Evolutionary conservation across 2,888 invertebrate genomes (phyloP), one percentile per base, ranked within the genome.

Genomic region (Aplocera efformata): DNA sequence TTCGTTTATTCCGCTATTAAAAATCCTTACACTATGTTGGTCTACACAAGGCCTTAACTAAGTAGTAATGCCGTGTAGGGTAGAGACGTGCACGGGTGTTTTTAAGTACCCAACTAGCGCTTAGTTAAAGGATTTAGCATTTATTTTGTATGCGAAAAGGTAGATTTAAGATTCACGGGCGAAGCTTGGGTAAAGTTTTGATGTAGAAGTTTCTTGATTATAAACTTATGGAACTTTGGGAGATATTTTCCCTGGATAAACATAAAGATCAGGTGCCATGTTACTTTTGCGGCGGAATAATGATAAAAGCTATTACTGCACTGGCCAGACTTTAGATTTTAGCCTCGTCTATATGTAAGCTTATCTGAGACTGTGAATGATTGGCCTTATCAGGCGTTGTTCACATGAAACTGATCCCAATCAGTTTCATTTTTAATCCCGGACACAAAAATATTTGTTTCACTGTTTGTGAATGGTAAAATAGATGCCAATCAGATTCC

Each of bases 61-160:
- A 36, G n/a, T 36, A 17, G 28, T 29, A 7, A 29, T 17, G 31
- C 17, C 13, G 52, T 40, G 52, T 54, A 53, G 58, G 50, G 57
- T 50, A 60, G 58, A 70, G 63, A 58, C 59, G 48, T 32, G 56
- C 58, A 47, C 69, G 63, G 64, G 72, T 76, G 74, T 73, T 74
- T 75, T 75, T 65, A 74, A 78, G 72, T 61, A 60, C 70, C 58
- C 34, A 50, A 56, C 57, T 58, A 53, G 52, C 54, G 48, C 59
- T 59, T 58, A 52, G 37, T 32, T 44, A 39, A 50, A 41, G 50
- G 53, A 69, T 68, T 69, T 69, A 66, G 63, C 65, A 62, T 64
- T 63, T 61, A 56, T 54, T 43, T 53, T 55, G 47, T 32, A 50
- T 50, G 43, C 48, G 37, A 51, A 46, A 37, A 42, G 35, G 31